A percentile compares a stretch with the other conserved stretches of the same genome.
phyloP scores from a whole-genome alignment of 1,140 invertebrate genomes.

The Pentalonia nigronervosa region DNA sequence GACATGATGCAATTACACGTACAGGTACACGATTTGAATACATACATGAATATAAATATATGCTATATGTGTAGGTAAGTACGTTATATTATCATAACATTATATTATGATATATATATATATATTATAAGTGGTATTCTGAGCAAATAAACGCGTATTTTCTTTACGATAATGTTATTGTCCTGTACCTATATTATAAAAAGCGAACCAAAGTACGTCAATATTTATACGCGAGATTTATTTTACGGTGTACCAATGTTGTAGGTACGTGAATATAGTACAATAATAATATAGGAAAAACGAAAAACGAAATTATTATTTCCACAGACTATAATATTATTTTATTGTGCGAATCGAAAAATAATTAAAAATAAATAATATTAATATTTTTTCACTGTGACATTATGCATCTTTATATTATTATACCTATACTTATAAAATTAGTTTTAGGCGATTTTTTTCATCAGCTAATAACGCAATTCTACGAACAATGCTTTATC shows the following conservation, averaged over 20 bases:
- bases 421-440: too few species aligned
- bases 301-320: background rate
- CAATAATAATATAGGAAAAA: background rate
- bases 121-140: background rate
- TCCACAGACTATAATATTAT: background rate
- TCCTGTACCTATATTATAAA: background rate
- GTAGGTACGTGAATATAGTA: background rate
- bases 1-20: background rate
- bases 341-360: background rate
- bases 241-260: background rate
- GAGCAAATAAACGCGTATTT: background rate
- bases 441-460: too few species aligned
- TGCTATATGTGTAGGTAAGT: background rate
- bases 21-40: background rate
- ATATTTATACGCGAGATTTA: background rate
- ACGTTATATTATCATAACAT: background rate
- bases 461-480: too few species aligned
- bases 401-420: too few species aligned
- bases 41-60: background rate
- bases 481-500: too few species aligned
- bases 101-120: background rate
- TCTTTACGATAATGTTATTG: background rate
- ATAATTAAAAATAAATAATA: too few species aligned
- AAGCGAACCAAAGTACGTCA: background rate
- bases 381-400: too few species aligned